A percentile compares a stretch with the other conserved stretches of the same genome.
Evolutionary conservation across 2,113 vertebrate genomes (phyloP).

Genomic region (Pagrus major): DNA sequence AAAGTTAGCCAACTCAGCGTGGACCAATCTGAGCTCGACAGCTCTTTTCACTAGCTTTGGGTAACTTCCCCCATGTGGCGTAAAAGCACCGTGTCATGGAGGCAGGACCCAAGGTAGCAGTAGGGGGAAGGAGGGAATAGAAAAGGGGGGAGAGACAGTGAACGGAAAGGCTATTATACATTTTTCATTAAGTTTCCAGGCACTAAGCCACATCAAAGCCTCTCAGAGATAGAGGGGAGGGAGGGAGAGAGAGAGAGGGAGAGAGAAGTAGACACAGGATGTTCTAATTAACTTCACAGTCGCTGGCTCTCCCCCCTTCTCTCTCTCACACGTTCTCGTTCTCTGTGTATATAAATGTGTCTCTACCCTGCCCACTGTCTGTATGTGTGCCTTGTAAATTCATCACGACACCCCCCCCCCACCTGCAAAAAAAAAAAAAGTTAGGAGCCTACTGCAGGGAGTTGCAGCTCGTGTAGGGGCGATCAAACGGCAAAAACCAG

Average conservation of each 20-base stretch:
- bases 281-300: slow-evolving; percentile 87
- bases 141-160: slow-evolving; percentile 56
- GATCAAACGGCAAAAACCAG: slow-evolving; percentile 60
- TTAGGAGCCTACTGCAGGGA: slow-evolving; percentile 33
- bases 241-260: slow-evolving; percentile 12
- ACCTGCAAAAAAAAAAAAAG: slow-evolving; percentile 28
- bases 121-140: slow-evolving; percentile 25
- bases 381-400: slow-evolving; percentile 70
- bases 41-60: slow-evolving; percentile 33
- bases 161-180: slow-evolving; percentile 85
- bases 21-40: slow-evolving; percentile 26
- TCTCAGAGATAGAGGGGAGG: slow-evolving; percentile 74
- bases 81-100: slow-evolving; percentile 64
- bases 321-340: slow-evolving; percentile 40
- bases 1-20: neutral
- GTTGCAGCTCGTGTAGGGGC: slow-evolving; percentile 38
- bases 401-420: slow-evolving; percentile 56
- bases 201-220: slow-evolving; percentile 87
- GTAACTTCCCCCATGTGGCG: slow-evolving; percentile 46
- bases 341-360: slow-evolving; percentile 59
- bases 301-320: slow-evolving; percentile 53
- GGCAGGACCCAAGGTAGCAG: slow-evolving; percentile 50
- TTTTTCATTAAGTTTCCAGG: slow-evolving; percentile 88
- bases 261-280: slow-evolving; percentile 79
- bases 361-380: slow-evolving; percentile 66